A percentile compares a stretch with the other conserved stretches of the same genome.
These are phyloP conservation scores for Dromius quadrimaculatus DNA, from an alignment of 2,888 invertebrate species.

Conservation along the genomic window DNA sequence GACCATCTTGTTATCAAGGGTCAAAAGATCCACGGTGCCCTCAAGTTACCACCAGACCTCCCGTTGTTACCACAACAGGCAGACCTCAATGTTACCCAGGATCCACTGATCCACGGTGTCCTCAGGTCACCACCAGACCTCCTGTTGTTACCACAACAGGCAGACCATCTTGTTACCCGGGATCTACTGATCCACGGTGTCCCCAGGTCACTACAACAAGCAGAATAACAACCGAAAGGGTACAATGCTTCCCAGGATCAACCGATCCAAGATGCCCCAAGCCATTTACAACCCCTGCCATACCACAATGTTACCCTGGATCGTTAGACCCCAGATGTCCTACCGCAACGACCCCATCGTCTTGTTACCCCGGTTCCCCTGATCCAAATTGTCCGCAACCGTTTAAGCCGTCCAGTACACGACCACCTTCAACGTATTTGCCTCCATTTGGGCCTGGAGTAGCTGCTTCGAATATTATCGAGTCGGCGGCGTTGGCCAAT, in stretches of 20 bases:
- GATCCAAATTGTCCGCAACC: slow-evolving; percentile 64
- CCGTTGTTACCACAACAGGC: too few species aligned
- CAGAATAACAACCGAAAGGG: slow-evolving; percentile 61
- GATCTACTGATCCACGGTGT: slow-evolving; percentile 61
- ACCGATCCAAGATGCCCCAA: slow-evolving; percentile 62
- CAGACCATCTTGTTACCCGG: too few species aligned
- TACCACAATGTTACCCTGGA: slow-evolving; percentile 58
- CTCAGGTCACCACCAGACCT: too few species aligned
- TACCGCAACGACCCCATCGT: slow-evolving; percentile 56
- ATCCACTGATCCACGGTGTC: too few species aligned
- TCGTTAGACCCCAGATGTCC: slow-evolving; percentile 59
- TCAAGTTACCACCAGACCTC: slow-evolving; percentile 55
- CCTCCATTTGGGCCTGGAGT: slow-evolving; percentile 64
- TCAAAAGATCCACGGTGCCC: slow-evolving; percentile 61
- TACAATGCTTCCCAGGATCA: slow-evolving; percentile 57
- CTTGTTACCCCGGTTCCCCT: slow-evolving; percentile 66
- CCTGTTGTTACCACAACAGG: too few species aligned
- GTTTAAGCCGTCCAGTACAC: slow-evolving; percentile 56
- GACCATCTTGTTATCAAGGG: slow-evolving; percentile 59
- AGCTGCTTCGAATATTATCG: slow-evolving; percentile 47
- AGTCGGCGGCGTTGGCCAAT: slow-evolving; percentile 56
- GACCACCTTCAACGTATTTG: slow-evolving; percentile 65
- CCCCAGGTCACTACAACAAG: slow-evolving; percentile 55
- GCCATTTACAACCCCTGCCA: slow-evolving; percentile 25
- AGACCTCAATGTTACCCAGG: too few species aligned